These are phyloP conservation scores for Hippoglossus stenolepis DNA, from an alignment of 2,113 vertebrate species.

Conservation along the genomic window DNA sequence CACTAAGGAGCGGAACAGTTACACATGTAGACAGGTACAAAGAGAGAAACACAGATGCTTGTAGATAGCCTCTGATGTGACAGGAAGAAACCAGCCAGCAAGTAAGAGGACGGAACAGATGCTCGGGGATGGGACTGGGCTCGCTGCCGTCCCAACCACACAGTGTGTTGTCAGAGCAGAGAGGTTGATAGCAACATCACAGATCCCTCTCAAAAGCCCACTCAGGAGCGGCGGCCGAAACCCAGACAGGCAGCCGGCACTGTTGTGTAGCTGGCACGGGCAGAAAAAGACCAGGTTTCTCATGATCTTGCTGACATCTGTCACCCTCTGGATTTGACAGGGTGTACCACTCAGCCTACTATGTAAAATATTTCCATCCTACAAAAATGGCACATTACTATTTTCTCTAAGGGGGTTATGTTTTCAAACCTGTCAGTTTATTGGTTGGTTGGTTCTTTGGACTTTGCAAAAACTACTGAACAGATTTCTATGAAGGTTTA, in stretches of 20 bases:
- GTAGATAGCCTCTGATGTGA: constrained; percentile 37
- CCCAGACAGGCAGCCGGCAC: constrained; percentile 6
- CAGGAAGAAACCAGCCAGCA: constrained; percentile 47
- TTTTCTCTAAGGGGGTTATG: too few relatives aligned
- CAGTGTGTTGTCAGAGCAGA: constrained; percentile 53
- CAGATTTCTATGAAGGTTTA: neutral
- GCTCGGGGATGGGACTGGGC: constrained; percentile 47
- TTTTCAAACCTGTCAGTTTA: neutral
- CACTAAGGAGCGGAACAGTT: constrained; percentile 29
- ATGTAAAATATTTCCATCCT: neutral
- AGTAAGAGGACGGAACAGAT: constrained; percentile 64
- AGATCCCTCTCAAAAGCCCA: constrained; percentile 61
- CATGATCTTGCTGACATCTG: constrained; percentile 59
- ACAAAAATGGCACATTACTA: neutral
- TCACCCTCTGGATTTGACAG: constrained; percentile 19
- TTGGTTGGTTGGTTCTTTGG: neutral
- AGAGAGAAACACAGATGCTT: constrained; percentile 38
- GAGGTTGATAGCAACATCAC: constrained; percentile 60
- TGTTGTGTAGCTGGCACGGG: constrained; percentile 24
- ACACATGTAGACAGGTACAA: constrained; percentile 57
- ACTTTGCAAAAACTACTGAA: too few relatives aligned
- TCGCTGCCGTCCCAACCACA: constrained; percentile 40
- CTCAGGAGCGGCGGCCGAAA: constrained; percentile 25
- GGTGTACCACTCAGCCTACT: constrained; percentile 1
- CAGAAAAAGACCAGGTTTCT: constrained; percentile 47